phyloP scores from a whole-genome alignment of 2,888 invertebrate genomes.

The Lycia hirtaria region DNA sequence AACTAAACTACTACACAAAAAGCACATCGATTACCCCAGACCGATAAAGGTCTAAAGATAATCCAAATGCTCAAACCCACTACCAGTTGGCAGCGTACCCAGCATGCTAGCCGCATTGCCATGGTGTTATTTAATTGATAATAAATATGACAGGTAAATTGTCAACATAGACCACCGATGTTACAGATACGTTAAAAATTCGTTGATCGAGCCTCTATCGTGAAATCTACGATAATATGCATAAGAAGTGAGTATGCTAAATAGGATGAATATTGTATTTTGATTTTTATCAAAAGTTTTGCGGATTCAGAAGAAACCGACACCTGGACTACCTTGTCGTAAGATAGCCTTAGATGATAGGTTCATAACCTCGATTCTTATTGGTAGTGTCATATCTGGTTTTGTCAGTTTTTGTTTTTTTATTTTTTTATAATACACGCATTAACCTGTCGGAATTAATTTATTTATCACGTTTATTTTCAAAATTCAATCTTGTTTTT shows the following conservation, averaged over 20 bases:
- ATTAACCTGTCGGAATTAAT: background rate
- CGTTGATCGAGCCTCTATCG: background rate
- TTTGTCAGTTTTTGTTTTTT: background rate
- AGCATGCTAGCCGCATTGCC: too few species aligned
- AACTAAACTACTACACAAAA: too few species aligned
- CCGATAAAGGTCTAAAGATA: too few species aligned
- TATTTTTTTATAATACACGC: background rate
- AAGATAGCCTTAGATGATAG: constrained; percentile 32
- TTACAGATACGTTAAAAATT: background rate
- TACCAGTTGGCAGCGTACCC: too few species aligned
- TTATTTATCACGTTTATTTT: background rate
- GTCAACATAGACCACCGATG: constrained; percentile 10
- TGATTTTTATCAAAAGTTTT: constrained; percentile 22
- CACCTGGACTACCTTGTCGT: background rate
- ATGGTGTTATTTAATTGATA: too few species aligned
- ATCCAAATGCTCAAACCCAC: too few species aligned
- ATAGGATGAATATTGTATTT: constrained; percentile 13
- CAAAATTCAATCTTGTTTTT: constrained; percentile 7
- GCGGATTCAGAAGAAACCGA: constrained; percentile 19
- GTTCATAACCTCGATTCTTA: constrained; percentile 36
- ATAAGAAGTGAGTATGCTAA: constrained; percentile 12
- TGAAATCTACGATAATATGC: constrained; percentile 27
- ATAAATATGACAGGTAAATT: constrained; percentile 28
- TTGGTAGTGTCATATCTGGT: constrained; percentile 16
- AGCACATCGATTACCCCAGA: too few species aligned